Evolutionary conservation across 1,140 invertebrate species (phyloP).

Genomic region (Dendroctonus valens): DNA sequence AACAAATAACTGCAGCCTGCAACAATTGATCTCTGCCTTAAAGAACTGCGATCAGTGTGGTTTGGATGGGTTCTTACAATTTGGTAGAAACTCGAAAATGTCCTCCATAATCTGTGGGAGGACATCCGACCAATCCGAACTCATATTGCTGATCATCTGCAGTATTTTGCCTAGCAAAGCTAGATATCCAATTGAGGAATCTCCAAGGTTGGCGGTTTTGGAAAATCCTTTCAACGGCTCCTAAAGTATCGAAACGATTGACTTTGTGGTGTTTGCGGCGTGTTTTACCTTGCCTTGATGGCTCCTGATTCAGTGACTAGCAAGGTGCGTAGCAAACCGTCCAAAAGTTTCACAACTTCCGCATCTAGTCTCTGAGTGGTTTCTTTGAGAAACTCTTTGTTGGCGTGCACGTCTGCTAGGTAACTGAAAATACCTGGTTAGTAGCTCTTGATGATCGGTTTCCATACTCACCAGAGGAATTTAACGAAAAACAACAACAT

Average conservation of each 20-base stretch:
- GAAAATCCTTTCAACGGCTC: not conserved
- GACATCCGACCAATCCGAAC: slow-evolving; percentile 10
- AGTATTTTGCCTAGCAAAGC: slow-evolving; percentile 13
- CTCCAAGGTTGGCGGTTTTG: not conserved
- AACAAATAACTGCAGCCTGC: slow-evolving; percentile 1
- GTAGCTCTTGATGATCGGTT: no score
- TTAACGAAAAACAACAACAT: slow-evolving; percentile 3
- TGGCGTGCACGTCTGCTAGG: no score
- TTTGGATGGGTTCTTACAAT: slow-evolving; percentile 10
- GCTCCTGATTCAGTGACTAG: not conserved
- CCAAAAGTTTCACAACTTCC: not conserved
- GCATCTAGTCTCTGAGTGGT: not conserved
- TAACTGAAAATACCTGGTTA: no score
- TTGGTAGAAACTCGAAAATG: slow-evolving; percentile 1
- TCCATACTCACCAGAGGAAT: slow-evolving; percentile 1
- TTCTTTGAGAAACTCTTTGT: not conserved
- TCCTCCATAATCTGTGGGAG: not conserved
- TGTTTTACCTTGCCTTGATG: slow-evolving; percentile 5
- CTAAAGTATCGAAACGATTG: not conserved
- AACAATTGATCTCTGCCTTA: slow-evolving; percentile 2
- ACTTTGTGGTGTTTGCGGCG: not conserved
- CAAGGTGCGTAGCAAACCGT: slow-evolving; percentile 1
- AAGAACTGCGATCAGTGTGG: not conserved
- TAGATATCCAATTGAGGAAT: slow-evolving; percentile 2
- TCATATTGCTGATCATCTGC: not conserved